Base-by-base conservation (phyloP, 2,113 vertebrate species). In the Sclerurus mexicanus region DNA sequence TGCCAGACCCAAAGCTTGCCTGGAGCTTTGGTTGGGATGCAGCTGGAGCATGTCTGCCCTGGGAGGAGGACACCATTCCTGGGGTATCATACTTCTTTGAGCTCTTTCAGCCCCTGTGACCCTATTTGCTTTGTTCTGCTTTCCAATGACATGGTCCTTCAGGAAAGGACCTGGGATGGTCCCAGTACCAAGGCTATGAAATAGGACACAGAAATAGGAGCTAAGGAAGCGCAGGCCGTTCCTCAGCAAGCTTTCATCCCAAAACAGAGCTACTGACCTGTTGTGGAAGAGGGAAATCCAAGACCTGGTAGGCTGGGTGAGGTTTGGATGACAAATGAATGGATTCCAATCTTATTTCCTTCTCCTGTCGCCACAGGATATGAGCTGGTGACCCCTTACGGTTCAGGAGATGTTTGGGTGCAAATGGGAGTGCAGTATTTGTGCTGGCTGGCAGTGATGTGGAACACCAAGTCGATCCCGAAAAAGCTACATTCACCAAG, bases 131-230 rank as follows among this genome's bases (percentile, higher is more conserved):
- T 30, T 53, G 42, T n/a, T 37, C 27, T 59, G n/a, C 44, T 56
- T 11, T 24, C 47, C 24, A n/a, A 4, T 0, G 2, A 27, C 1
- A 1, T 33, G 18, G 5, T 58, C 27, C 55, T 33, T 47, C 59
- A 66, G 63, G 33, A 68, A 24, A 25, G 44, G 12, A 20, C 21
- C 37, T 33, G 42, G 39, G 10, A 22, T 20, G 35, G 23, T 63
- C 28, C 24, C 46, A 20, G 25, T 56, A 37, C 20, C 40, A 37
- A 76, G 30, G 21, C 28, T 62, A 3, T 58, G n/a, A 69, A 77
- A 53, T 5, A 35, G 10, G 56, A 78, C 16, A 31, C 23, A 60
- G 20, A 80, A 81, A 27, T 20, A 53, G 44, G 37, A 92, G 33
- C 40, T 49, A 74, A 66, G 37, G 7, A 53, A 37, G 6, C 14